phyloP scores from a whole-genome alignment of 2,888 invertebrate species.

The Nebria salina region DNA sequence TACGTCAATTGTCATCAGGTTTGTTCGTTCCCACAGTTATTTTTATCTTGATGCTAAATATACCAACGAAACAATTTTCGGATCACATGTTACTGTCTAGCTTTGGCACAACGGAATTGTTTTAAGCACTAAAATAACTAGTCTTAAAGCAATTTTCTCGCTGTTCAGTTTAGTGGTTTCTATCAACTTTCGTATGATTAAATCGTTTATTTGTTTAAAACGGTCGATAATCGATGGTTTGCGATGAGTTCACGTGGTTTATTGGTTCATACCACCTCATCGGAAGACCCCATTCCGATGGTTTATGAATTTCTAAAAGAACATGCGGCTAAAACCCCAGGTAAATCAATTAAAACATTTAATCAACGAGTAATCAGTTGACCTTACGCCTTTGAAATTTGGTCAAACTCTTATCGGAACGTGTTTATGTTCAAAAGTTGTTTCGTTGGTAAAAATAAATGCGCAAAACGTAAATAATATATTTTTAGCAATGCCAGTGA shows the following conservation, averaged over 20 bases:
- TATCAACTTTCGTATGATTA: too few species aligned
- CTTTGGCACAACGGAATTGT: neutral
- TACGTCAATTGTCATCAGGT: too few species aligned
- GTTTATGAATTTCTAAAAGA: slow-evolving; percentile 36
- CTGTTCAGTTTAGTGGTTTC: neutral
- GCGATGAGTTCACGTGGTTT: slow-evolving; percentile 59
- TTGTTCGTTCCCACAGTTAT: too few species aligned
- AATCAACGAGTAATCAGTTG: neutral
- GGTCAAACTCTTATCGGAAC: neutral
- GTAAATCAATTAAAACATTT: slow-evolving; percentile 10
- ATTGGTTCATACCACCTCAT: slow-evolving; percentile 46
- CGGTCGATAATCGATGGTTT: neutral
- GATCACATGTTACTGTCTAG: neutral
- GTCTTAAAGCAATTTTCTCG: neutral
- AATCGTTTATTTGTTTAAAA: too few species aligned
- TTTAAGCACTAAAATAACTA: neutral
- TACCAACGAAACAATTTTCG: neutral
- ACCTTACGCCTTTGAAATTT: neutral
- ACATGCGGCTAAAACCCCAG: slow-evolving; percentile 25
- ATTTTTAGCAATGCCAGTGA: neutral
- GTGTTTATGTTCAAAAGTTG: too few species aligned
- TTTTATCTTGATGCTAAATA: neutral
- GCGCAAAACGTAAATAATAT: neutral
- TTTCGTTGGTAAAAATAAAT: neutral
- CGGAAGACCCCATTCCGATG: slow-evolving; percentile 42